Evolutionary conservation across 2,113 vertebrate species (phyloP).

Genomic region (Vidua macroura): DNA sequence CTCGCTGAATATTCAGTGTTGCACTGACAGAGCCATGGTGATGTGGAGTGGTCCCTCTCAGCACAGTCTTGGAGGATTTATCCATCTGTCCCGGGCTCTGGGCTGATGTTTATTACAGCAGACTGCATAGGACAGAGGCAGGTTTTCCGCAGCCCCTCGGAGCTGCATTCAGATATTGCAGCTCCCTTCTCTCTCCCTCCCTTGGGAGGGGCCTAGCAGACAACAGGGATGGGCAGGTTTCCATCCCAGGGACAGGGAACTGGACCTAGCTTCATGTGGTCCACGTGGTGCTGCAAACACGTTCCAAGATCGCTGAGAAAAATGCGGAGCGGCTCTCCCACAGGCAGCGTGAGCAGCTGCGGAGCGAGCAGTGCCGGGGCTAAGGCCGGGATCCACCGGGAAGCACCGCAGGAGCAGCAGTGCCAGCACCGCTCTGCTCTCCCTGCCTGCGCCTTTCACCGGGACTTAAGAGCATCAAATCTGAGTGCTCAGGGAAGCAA

Average conservation of each 20-base stretch:
- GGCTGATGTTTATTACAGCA: neutral
- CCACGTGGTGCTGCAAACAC: neutral
- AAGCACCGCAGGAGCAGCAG: neutral
- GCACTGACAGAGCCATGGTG: neutral
- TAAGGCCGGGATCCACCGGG: accelerated
- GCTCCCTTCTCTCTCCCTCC: neutral
- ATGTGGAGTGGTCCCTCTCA: neutral
- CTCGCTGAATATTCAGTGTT: neutral
- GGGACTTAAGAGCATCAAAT: neutral
- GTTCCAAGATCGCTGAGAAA: slow-evolving; percentile 1
- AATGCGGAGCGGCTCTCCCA: neutral
- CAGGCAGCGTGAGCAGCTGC: neutral
- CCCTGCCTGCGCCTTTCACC: neutral
- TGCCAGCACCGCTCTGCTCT: accelerated
- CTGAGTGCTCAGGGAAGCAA: neutral
- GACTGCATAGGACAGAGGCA: neutral
- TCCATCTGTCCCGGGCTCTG: neutral
- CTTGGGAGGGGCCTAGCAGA: neutral
- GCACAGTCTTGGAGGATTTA: neutral
- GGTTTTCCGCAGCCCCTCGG: neutral
- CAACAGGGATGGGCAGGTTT: neutral
- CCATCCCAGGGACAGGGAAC: accelerated
- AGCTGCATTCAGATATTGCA: neutral
- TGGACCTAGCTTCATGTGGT: neutral
- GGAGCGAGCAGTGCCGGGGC: neutral